A percentile compares a stretch with the other conserved stretches of the same genome.
phyloP scores from a whole-genome alignment of 37 sponge, comb jelly and placozoan species.

The Diacarnus erythraeanus region DNA sequence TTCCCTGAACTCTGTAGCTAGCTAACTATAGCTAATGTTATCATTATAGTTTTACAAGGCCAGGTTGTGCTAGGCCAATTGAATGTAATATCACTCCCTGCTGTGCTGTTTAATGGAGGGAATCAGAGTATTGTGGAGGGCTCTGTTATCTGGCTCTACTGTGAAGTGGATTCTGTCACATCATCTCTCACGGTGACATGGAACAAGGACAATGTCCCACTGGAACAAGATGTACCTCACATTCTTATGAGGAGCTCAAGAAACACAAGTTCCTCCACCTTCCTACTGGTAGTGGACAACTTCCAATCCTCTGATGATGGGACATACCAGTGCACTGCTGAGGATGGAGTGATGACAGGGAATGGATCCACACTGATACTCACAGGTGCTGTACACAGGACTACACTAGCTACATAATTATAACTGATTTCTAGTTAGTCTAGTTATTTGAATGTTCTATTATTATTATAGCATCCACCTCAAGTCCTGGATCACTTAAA shows the following conservation, averaged over 20 bases:
- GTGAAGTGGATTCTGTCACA: slow-evolving; percentile 1
- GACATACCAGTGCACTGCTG: slow-evolving; percentile 18
- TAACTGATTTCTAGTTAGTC: too few relatives aligned
- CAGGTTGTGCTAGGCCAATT: background rate
- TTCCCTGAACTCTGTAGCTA: too few relatives aligned
- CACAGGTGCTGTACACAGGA: slow-evolving; percentile 10
- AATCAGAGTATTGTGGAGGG: slow-evolving; percentile 22
- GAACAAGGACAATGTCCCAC: slow-evolving; percentile 7
- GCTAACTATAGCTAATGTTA: too few relatives aligned
- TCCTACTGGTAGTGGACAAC: slow-evolving; percentile 19
- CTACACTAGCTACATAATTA: background rate
- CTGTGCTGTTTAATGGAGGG: background rate
- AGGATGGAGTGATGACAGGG: background rate
- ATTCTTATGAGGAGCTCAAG: slow-evolving; percentile 15
- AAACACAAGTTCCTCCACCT: background rate
- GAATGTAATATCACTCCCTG: slow-evolving; percentile 14
- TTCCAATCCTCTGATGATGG: slow-evolving; percentile 24
- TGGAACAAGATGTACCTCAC: slow-evolving; percentile 28
- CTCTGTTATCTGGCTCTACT: slow-evolving; percentile 34
- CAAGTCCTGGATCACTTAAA: background rate
- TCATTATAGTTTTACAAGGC: too few relatives aligned
- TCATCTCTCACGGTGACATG: slow-evolving; percentile 22
- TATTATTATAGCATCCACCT: background rate
- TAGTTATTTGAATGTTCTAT: background rate
- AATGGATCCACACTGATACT: slow-evolving; percentile 4